Conservation (phyloP, 2,888 invertebrate species). For the Chaetogeoica ovagalla region DNA sequence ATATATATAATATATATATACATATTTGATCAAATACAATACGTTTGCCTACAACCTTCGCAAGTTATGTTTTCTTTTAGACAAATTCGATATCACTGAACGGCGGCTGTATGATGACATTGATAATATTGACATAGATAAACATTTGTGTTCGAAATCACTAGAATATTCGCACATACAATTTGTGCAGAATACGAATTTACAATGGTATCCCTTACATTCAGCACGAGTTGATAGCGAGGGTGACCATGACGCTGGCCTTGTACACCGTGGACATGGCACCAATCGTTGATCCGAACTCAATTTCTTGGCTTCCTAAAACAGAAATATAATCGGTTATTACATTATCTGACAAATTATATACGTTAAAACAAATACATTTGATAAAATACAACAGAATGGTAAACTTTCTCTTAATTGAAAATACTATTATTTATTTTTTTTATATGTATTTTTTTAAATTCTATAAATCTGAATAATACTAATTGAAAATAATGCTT, state of each 20-base stretch:
- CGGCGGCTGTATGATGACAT: conserved; percentile 38
- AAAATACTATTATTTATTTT: background rate
- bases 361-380: background rate
- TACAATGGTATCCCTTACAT: conserved; percentile 56
- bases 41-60: conserved; percentile 30
- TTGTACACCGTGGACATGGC: conserved; percentile 57
- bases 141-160: conserved; percentile 50
- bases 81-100: conserved; percentile 12
- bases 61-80: conserved; percentile 35
- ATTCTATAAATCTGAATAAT: background rate
- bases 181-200: conserved; percentile 56
- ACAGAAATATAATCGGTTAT: conserved; percentile 24
- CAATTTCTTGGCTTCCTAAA: conserved; percentile 57
- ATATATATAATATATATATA: too few species aligned
- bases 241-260: conserved; percentile 56
- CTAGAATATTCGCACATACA: conserved; percentile 55
- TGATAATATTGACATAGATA: conserved; percentile 45
- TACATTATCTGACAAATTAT: background rate
- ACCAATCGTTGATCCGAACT: conserved; percentile 57
- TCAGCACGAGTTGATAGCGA: conserved; percentile 52
- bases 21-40: background rate
- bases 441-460: background rate
- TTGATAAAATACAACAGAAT: background rate
- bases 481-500: background rate
- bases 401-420: too few species aligned